These are phyloP conservation scores for Neodiprion pinetum DNA, from an alignment of 1,140 invertebrate genomes.

Conservation along the genomic window DNA sequence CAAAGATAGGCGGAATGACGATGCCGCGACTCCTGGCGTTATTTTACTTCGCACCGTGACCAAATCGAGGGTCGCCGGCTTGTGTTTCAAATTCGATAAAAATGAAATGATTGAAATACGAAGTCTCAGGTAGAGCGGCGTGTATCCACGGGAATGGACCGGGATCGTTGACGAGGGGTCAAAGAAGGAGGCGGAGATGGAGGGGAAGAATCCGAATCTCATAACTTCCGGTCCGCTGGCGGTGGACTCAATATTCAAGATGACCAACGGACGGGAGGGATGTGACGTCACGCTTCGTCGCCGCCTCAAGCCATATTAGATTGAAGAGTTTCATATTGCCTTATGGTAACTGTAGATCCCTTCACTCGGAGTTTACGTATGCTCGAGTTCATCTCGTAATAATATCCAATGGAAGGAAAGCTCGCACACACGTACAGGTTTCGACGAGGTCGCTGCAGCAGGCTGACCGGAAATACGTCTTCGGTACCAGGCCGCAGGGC, in stretches of 20 bases:
- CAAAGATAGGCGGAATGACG: no score
- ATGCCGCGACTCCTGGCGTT: no score
- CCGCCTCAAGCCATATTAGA: constrained; percentile 60
- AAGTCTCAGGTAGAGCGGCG: neutral
- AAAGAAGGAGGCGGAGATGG: constrained; percentile 26
- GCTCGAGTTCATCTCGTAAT: constrained; percentile 49
- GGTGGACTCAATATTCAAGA: constrained; percentile 62
- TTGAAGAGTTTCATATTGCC: constrained; percentile 59
- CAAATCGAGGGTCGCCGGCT: no score
- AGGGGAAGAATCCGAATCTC: constrained; percentile 55
- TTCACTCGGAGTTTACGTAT: constrained; percentile 46
- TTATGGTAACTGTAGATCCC: constrained; percentile 1
- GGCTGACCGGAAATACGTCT: neutral
- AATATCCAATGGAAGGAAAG: constrained; percentile 42
- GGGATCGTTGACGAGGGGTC: neutral
- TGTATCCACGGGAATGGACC: no score
- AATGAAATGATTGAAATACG: neutral
- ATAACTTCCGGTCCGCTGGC: constrained; percentile 59
- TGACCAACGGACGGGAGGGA: constrained; percentile 56
- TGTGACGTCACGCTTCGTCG: constrained; percentile 61
- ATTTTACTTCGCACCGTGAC: no score
- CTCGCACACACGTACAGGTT: neutral
- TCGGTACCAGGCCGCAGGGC: constrained; percentile 24
- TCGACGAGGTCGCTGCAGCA: neutral
- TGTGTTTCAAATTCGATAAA: neutral